Evolutionary conservation across 1,140 invertebrate species (phyloP), one percentile per base, ranked within the genome.

Genomic region (Euwallacea similis): DNA sequence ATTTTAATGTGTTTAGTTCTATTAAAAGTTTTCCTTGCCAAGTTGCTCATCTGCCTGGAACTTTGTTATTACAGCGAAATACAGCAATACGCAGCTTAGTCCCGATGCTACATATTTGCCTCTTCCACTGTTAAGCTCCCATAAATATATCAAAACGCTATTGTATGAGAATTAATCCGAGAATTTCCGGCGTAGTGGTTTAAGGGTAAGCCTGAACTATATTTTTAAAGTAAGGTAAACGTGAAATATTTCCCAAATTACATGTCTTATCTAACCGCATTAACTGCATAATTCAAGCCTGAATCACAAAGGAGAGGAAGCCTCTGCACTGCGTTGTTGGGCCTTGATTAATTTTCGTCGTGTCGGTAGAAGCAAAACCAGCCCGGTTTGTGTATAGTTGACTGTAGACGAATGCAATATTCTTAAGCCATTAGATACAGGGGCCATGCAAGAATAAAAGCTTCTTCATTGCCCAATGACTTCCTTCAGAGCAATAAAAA

Each of bases 301-400:
- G 46, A 50, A 50, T 50, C 46, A 50, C 46, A 50, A 50, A 50
- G 46, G 46, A 50, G 46, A 50, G 13, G 21, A 50, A 50, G 46
- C 46, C 46, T 13, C 9, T 11, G 13, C 46, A 50, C 46, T 50
- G 46, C 46, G 9, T 50, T 13, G 46, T 50, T 11, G 13, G 46
- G 46, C 46, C 46, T 50, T 50, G 46, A 50, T 50, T 50, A 50
- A 50, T 50, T 50, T 50, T 50, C 46, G 46, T 50, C 46, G 46
- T 50, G 46, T 50, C 13, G 46, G 46, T 11, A 50, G 6, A 50
- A 50, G 13, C 46, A 50, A 50, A 50, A 50, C 46, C 46, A 50
- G 13, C 9, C 13, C 46, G 21, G 21, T 33, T 33, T 33, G 21
- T 50, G 2, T 13, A 50, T 11, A 50, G 2, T 13, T 7, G 46